Conservation (phyloP, 1,140 invertebrate genomes). For the Propsilocerus akamusi region DNA sequence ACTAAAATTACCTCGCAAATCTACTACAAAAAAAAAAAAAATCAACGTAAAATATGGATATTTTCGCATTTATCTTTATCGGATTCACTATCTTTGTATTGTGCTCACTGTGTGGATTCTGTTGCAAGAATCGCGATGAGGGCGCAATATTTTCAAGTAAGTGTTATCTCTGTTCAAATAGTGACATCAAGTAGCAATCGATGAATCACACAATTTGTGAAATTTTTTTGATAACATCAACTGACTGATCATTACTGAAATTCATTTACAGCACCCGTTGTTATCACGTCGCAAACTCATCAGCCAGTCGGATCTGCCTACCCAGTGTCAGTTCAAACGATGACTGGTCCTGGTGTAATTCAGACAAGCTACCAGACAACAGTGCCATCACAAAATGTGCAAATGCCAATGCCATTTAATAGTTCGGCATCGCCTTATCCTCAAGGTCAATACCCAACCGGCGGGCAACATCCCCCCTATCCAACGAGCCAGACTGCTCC, state of each 20-base stretch:
- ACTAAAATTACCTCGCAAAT: too few species aligned
- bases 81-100: neutral
- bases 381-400: too few species aligned
- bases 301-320: too few species aligned
- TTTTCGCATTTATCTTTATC: neutral
- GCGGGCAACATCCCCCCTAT: too few species aligned
- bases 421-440: too few species aligned
- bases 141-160: neutral
- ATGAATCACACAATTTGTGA: neutral
- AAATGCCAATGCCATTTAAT: too few species aligned
- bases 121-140: neutral
- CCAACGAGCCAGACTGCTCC: too few species aligned
- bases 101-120: neutral
- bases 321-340: too few species aligned
- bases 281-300: neutral
- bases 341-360: too few species aligned
- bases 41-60: neutral
- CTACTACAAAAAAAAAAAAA: neutral
- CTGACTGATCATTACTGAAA: neutral
- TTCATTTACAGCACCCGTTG: neutral
- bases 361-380: too few species aligned
- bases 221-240: neutral
- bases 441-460: too few species aligned
- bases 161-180: too few species aligned
- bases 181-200: neutral